Base-by-base conservation (phyloP, 2,113 vertebrate species). In the Diphyllodes magnificus region DNA sequence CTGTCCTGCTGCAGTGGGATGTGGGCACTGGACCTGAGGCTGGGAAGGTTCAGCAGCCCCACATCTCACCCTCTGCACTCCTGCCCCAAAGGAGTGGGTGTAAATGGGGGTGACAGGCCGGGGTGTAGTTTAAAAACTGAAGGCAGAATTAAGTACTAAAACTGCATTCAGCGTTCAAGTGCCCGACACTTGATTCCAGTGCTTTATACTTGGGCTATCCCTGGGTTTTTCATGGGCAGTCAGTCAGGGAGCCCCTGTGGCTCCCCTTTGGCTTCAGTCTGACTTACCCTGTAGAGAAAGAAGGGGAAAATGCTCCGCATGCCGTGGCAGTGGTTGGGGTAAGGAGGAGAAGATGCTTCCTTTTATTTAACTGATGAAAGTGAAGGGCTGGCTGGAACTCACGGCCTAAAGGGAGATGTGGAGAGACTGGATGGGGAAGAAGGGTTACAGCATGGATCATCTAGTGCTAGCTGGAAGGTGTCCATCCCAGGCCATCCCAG, bases 321-420 rank as follows among this genome's bases (percentile, higher is more conserved):
- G 51, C 40, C 2, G 0, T 11, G 15, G 39, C 65, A 72, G 28
- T 8, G 44, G 19, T 9, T 0, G 1, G 37, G 49, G 7, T 20
- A 22, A 39, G 69, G 54, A 70, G 33, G 35, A 47, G 44, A n/a
- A 18, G n/a, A 14, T 60, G 60, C 13, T 87, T 53, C 42, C 31
- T 60, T 64, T 54, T 54, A 13, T 51, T 61, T 39, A 65, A 45
- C 37, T 39, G 60, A 28, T 44, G 54, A 6, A 80, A 83, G 25
- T 31, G 45, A 77, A 39, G 39, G 60, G 4, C 39, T 92, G 72
- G 11, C 39, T 75, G 40, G 40, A 40, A 49, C 78, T 64, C 5
- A 1, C 12, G 53, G 27, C 51, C 44, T 40, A 18, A 31, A 56
- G 17, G 59, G 71, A 75, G 21, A 27, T 1, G 1, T 66, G 59